phyloP scores from a whole-genome alignment of 2,797 vertebrate species.

The Pelobates cultripes region DNA sequence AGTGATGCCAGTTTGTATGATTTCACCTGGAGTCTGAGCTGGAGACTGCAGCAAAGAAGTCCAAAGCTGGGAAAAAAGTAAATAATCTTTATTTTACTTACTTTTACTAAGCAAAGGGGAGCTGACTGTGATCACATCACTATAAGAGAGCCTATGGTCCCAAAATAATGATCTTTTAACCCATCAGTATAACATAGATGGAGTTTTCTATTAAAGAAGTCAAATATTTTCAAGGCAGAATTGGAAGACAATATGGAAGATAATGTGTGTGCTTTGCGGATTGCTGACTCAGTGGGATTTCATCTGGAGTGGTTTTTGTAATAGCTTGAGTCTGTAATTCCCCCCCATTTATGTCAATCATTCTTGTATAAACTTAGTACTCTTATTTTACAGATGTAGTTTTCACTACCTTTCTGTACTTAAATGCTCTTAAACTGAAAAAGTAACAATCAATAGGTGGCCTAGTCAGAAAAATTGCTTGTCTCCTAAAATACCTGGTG shows the following conservation, averaged over 20 bases:
- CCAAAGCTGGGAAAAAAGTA: no score
- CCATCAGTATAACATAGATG: no score
- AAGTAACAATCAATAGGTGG: conserved; percentile 47
- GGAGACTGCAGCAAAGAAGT: no score
- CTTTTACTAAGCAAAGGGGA: no score
- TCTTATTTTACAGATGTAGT: conserved; percentile 17
- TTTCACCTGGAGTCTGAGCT: no score
- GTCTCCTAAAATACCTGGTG: conserved; percentile 12
- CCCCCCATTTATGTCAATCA: background rate
- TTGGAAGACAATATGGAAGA: background rate
- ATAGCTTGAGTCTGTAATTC: background rate
- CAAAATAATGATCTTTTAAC: no score
- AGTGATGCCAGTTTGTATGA: no score
- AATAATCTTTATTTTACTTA: no score
- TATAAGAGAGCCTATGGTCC: no score
- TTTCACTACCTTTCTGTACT: conserved; percentile 41
- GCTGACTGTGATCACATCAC: no score
- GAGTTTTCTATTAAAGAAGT: no score
- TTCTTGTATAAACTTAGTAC: conserved; percentile 11
- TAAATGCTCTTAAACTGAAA: conserved; percentile 43
- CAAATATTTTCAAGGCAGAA: no score
- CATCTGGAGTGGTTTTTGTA: conserved; percentile 12
- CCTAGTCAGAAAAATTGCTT: conserved; percentile 41
- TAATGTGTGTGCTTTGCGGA: conserved; percentile 19
- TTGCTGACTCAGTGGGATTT: background rate